A percentile compares a stretch with the other conserved stretches of the same genome.
phyloP scores from a whole-genome alignment of 2,888 invertebrate genomes.

The Drosophila vallismaia region DNA sequence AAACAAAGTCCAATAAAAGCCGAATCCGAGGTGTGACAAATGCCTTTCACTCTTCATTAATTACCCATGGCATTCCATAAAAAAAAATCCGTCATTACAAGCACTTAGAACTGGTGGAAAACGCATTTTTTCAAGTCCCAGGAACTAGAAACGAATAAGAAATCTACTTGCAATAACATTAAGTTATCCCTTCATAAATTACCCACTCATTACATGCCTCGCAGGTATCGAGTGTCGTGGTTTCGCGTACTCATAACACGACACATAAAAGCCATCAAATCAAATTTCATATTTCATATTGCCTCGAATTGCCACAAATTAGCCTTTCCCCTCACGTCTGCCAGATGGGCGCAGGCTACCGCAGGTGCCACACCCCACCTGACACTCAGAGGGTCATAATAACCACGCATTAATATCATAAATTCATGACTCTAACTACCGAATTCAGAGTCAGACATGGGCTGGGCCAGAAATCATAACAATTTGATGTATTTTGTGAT shows the following conservation, averaged over 20 bases:
- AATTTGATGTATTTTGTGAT: constrained; percentile 66
- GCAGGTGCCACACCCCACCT: constrained; percentile 22
- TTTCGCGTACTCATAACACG: constrained; percentile 67
- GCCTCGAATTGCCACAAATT: constrained; percentile 14
- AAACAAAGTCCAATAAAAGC: neutral
- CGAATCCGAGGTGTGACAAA: neutral
- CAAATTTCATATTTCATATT: constrained; percentile 75
- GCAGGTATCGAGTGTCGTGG: constrained; percentile 65
- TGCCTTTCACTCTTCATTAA: neutral
- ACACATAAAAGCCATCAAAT: constrained; percentile 61
- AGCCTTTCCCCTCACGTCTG: constrained; percentile 59
- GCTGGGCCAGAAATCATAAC: constrained; percentile 53
- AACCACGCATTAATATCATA: constrained; percentile 79
- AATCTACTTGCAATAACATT: constrained; percentile 29
- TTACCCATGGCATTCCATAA: neutral
- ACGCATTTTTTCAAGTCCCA: constrained; percentile 14
- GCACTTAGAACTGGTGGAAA: constrained; percentile 17
- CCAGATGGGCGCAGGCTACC: constrained; percentile 31
- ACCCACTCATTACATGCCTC: constrained; percentile 58
- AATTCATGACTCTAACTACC: constrained; percentile 70
- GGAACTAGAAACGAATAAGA: neutral
- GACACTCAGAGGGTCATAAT: constrained; percentile 53
- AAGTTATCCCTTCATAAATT: constrained; percentile 59
- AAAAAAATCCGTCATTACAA: constrained; percentile 16
- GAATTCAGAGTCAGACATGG: constrained; percentile 65